Evolutionary conservation across 2,888 invertebrate species (phyloP), one percentile per base, ranked within the genome.

Genomic region (Meiosimyza platycephala): DNA sequence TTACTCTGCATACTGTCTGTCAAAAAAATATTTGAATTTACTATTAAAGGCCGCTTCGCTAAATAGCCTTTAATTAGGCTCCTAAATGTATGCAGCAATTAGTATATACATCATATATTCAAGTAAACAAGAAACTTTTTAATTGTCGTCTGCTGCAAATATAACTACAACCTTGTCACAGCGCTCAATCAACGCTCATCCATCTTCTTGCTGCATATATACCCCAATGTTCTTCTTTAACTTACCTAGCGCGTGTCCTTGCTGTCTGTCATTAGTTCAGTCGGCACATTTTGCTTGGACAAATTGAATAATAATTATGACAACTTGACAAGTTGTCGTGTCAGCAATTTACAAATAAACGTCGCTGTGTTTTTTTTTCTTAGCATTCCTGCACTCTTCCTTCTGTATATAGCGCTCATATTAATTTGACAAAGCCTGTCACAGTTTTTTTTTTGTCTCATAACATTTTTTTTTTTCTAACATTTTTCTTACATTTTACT

Each of bases 271-370:
- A 50, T 63, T 50, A 48, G 18, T 48, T 50, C 18, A 40, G 40
- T 40, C 40, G 40, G 40, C 40, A 48, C 18, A 50, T 63, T 63
- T 40, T 40, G 40, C 40, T 70, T 59, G 40, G n/a, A 69, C 72
- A 73, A 70, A 73, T 73, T 70, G 57, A 63, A 51, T 68, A 71
- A 74, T 74, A 71, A 74, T 74, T 67, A 71, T 71, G 63, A 71
- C 71, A 74, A 74, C 64, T 62, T 74, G 71, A 74, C 68, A 74
- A 62, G 55, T 47, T 57, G 15, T 16, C n/a, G 16, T 50, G 7
- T 15, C 18, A 15, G 18, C 6, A 11, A 51, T 15, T 16, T 65
- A 13, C 9, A 51, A 33, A 3, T 16, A 15, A 28, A 52, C 65
- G 13, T 28, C 57, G 7, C 57, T 9, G 18, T 11, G 12, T 28